Percentiles rank a stretch among this genome's conserved stretches.
phyloP scores from a whole-genome alignment of 92 coral and sea anemone species.

The Epizoanthus stellaris region DNA sequence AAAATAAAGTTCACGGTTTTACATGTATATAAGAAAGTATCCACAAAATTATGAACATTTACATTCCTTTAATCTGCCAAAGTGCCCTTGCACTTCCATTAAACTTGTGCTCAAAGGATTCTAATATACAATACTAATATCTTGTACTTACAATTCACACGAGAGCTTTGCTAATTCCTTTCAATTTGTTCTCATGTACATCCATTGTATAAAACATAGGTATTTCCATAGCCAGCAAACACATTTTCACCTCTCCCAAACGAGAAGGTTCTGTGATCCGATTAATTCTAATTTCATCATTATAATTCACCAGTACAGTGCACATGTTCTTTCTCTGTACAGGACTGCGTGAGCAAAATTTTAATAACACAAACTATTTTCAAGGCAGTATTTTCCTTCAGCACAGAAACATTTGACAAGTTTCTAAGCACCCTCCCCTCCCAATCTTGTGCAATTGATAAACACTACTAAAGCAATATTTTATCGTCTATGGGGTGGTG shows the following conservation, averaged over 20 bases:
- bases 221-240: slow-evolving; percentile 7
- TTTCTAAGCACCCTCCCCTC: neutral
- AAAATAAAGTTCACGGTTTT: slow-evolving; percentile 33
- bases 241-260: slow-evolving; percentile 12
- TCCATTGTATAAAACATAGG: slow-evolving; percentile 16
- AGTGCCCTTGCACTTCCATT: slow-evolving; percentile 13
- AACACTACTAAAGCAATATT: slow-evolving; percentile 17
- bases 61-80: slow-evolving; percentile 1
- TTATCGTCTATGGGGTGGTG: slow-evolving; percentile 80
- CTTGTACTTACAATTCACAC: neutral
- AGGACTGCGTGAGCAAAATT: neutral
- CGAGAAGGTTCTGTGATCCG: slow-evolving; percentile 12
- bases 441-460: slow-evolving; percentile 6
- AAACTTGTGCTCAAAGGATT: slow-evolving; percentile 23
- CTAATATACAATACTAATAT: slow-evolving; percentile 5
- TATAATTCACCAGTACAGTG: slow-evolving; percentile 14
- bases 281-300: slow-evolving; percentile 19
- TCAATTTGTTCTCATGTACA: slow-evolving; percentile 5
- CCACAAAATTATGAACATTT: slow-evolving; percentile 28
- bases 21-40: slow-evolving; percentile 7
- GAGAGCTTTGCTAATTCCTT: neutral
- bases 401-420: neutral
- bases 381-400: neutral
- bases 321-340: neutral
- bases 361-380: slow-evolving; percentile 12